Conservation (phyloP, 1,140 invertebrate species). For the Lordiphosa collinella region DNA sequence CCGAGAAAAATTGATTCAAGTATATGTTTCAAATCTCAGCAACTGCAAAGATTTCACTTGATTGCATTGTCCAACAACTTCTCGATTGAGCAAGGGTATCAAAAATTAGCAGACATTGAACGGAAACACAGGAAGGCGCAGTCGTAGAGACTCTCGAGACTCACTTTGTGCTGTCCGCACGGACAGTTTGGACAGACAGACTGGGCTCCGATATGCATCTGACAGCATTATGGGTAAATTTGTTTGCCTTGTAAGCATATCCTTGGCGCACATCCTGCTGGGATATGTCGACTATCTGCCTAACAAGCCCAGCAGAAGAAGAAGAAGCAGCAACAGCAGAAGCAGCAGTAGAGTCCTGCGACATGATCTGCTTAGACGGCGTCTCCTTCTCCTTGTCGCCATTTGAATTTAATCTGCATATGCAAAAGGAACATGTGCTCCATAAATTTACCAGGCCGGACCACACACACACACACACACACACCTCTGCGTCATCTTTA, state of each 20-base stretch:
- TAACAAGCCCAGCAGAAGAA: slow-evolving; percentile 10
- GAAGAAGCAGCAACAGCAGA: no score
- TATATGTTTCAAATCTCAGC: no score
- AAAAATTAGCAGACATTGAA: no score
- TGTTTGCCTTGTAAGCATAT: slow-evolving; percentile 56
- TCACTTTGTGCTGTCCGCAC: background rate
- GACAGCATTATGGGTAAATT: slow-evolving; percentile 55
- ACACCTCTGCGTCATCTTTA: no score
- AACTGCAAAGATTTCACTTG: no score
- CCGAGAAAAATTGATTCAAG: no score
- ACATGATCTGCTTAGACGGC: slow-evolving; percentile 19
- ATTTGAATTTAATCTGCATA: slow-evolving; percentile 9
- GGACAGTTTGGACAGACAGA: background rate
- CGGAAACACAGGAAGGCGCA: background rate
- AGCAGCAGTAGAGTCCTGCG: slow-evolving; percentile 4
- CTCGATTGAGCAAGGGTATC: no score
- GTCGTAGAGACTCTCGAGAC: background rate
- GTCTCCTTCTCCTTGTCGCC: background rate
- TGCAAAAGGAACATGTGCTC: background rate
- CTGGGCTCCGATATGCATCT: slow-evolving; percentile 37
- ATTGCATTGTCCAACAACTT: no score
- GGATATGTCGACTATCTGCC: slow-evolving; percentile 40
- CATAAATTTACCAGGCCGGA: no score
- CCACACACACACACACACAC: no score
- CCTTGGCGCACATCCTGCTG: slow-evolving; percentile 47